These are phyloP conservation scores for Carcina quercana DNA, from an alignment of 2,888 invertebrate species.

Conservation along the genomic window DNA sequence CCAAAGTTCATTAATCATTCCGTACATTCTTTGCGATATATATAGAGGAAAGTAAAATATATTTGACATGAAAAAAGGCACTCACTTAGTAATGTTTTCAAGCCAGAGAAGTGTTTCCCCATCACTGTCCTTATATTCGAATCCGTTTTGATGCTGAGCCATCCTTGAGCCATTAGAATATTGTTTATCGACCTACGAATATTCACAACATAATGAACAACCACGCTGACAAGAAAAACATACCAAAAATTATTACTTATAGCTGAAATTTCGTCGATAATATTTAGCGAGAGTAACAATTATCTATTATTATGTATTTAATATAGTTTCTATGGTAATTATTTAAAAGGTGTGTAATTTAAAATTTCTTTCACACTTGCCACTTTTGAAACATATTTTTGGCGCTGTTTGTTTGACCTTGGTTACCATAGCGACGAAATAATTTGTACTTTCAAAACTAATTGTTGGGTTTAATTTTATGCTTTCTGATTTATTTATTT, in stretches of 20 bases:
- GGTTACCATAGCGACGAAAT: slow-evolving; percentile 44
- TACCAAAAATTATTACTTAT: slow-evolving; percentile 10
- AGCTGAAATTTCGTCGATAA: slow-evolving; percentile 6
- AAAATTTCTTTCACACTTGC: slow-evolving; percentile 44
- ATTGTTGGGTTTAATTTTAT: no score
- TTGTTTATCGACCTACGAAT: slow-evolving; percentile 1
- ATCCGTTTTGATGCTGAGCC: slow-evolving; percentile 52
- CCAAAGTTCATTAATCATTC: slow-evolving; percentile 35
- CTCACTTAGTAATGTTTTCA: slow-evolving; percentile 63
- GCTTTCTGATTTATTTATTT: no score
- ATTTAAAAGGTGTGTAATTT: slow-evolving; percentile 22
- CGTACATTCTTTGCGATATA: slow-evolving; percentile 10
- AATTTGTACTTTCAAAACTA: no score
- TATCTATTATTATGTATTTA: slow-evolving; percentile 24
- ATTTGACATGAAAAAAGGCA: slow-evolving; percentile 10
- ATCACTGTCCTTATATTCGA: slow-evolving; percentile 41
- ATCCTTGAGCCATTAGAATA: slow-evolving; percentile 56
- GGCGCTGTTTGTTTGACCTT: slow-evolving; percentile 71
- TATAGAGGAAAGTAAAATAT: slow-evolving; percentile 10
- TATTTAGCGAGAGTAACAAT: slow-evolving; percentile 10
- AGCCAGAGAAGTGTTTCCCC: slow-evolving; percentile 54
- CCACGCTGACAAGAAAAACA: no score
- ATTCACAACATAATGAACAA: slow-evolving; percentile 3
- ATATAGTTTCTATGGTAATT: slow-evolving; percentile 17
- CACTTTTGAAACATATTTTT: slow-evolving; percentile 64